Base-by-base conservation (phyloP, 2,888 invertebrate genomes). In the Hydraecia micacea region DNA sequence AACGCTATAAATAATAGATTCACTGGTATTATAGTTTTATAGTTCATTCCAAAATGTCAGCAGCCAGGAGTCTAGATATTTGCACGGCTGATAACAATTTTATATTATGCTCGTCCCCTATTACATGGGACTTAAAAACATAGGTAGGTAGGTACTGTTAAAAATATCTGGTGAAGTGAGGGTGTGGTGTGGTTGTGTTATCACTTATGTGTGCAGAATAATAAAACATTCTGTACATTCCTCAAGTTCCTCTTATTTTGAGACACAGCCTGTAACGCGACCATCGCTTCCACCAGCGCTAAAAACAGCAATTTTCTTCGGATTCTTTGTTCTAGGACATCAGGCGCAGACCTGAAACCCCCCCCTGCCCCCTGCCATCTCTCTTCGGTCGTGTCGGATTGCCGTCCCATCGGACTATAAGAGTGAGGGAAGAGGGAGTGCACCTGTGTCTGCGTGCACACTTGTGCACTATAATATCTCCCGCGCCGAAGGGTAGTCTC, bases 241-340 rank as follows among this genome's bases (percentile, higher is more conserved):
- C 21, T 46, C 8, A 15, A 42, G 25, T 49, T 49, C 25, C 25
- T 39, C 39, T 13, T 25, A 62, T 28, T 79, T 55, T 6, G 25
- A 62, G 21, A 68, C 32, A 49, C 4, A 55, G 52, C 42, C 32
- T n/a, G 2, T 63, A 52, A 6, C 13, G 9, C 39, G 71, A 74
- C 67, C 28, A 77, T 71, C n/a, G 9, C 25, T 72, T 76, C 55
- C 58, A 70, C 32, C 28, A 65, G 28, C 39, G n/a, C 32, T 72
- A 73, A 73, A 83, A 86, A 73, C 69, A 36, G 28, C 25, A 25
- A 49, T 72, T 80, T 80, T 67, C 15, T 8, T 39, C 25, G 5
- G 25, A 0, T 1, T 25, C 9, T 39, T 39, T 39, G 15, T 39
- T 39, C 39, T 66, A 39, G 5, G 39, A 39, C 9, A 39, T 39